Conservation (phyloP, 1,140 invertebrate species). For the Cherax quadricarinatus region DNA sequence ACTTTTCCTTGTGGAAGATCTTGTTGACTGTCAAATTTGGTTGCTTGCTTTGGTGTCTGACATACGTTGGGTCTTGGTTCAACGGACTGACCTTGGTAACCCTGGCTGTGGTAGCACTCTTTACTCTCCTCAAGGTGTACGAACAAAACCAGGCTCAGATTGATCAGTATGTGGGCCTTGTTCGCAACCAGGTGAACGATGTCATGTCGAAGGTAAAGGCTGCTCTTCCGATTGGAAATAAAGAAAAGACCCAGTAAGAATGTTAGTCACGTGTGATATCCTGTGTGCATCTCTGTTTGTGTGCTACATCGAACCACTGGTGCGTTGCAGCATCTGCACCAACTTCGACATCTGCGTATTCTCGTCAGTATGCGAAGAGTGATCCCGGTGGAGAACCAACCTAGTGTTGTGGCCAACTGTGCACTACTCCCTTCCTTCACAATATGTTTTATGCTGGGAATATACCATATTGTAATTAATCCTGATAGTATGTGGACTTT, state of each 20-base stretch:
- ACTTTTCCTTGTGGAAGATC: conserved; percentile 96
- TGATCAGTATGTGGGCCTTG: conserved; percentile 84
- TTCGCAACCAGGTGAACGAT: conserved; percentile 91
- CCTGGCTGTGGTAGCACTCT: conserved; percentile 92
- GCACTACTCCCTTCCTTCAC: conserved; percentile 61
- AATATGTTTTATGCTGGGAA: conserved; percentile 54
- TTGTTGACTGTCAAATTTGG: conserved; percentile 93
- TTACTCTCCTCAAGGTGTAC: conserved; percentile 97
- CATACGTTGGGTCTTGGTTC: conserved; percentile 97
- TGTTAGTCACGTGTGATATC: conserved; percentile 76
- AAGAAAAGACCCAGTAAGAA: conserved; percentile 88
- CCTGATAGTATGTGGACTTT: conserved; percentile 54
- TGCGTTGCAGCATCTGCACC: conserved; percentile 51
- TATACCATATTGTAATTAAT: conserved; percentile 43
- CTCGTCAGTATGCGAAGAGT: conserved; percentile 36
- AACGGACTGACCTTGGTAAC: conserved; percentile 98
- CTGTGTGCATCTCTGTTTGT: conserved; percentile 58
- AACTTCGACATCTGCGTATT: conserved; percentile 51
- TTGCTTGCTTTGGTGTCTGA: conserved; percentile 94
- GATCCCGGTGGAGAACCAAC: conserved; percentile 45
- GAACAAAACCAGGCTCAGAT: conserved; percentile 98
- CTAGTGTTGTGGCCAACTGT: conserved; percentile 55
- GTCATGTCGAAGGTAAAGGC: conserved; percentile 92
- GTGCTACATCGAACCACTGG: conserved; percentile 65
- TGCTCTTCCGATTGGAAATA: conserved; percentile 93